phyloP scores from a whole-genome alignment of 2,797 vertebrate genomes.

The Gymnoscopelus microlampas region DNA sequence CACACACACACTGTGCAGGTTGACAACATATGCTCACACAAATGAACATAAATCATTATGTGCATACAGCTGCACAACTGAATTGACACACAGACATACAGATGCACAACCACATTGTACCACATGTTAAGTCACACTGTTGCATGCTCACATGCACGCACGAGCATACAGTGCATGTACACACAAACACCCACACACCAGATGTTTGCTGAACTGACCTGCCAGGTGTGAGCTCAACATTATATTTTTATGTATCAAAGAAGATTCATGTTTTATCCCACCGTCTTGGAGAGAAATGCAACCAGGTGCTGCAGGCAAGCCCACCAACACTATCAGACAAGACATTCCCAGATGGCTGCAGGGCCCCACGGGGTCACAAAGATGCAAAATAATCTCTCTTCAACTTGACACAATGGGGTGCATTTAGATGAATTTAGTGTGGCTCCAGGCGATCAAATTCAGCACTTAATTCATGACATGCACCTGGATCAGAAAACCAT shows the following conservation, averaged over 20 bases:
- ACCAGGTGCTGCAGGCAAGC: slow-evolving; percentile 58
- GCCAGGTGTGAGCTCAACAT: slow-evolving; percentile 57
- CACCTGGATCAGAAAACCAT: not conserved
- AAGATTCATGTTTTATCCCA: slow-evolving; percentile 61
- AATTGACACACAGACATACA: not conserved
- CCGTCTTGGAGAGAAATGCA: slow-evolving; percentile 65
- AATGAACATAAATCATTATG: too few relatives aligned
- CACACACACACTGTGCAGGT: not conserved
- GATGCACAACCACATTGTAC: not conserved
- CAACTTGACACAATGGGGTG: not conserved
- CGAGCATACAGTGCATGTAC: not conserved
- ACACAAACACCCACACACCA: slow-evolving; percentile 17
- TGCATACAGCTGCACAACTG: not conserved
- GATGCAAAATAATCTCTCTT: slow-evolving; percentile 24
- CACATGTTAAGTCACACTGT: not conserved
- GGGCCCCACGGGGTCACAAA: slow-evolving; percentile 11
- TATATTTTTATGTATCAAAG: slow-evolving; percentile 68
- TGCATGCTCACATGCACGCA: slow-evolving; percentile 11
- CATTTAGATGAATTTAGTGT: slow-evolving; percentile 4
- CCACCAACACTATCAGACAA: slow-evolving; percentile 25
- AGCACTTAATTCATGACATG: not conserved
- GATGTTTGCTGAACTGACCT: slow-evolving; percentile 45
- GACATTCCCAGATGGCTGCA: slow-evolving; percentile 33
- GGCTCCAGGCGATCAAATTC: not conserved
- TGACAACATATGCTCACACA: too few relatives aligned